These are phyloP conservation scores for Hirudinaria manillensis DNA, from an alignment of 2,888 invertebrate genomes.

Conservation along the genomic window DNA sequence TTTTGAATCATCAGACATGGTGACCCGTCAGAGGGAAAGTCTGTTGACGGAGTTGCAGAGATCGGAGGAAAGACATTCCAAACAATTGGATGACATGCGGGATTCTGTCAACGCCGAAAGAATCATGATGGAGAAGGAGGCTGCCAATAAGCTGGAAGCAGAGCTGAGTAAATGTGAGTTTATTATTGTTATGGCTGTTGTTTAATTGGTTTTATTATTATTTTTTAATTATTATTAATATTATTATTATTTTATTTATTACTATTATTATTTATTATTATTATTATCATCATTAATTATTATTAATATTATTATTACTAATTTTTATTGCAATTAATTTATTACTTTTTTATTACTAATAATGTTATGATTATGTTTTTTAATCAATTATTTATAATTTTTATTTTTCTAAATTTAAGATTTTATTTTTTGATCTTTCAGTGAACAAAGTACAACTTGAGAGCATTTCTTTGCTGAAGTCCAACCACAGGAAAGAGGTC, in stretches of 20 bases:
- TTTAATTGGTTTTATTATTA: not conserved
- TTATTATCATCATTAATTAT: too few species aligned
- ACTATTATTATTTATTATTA: too few species aligned
- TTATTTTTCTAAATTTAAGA: too few species aligned
- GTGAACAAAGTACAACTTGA: not conserved
- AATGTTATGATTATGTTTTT: too few species aligned
- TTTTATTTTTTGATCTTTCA: not conserved
- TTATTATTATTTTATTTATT: too few species aligned
- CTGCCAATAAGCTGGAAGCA: not conserved
- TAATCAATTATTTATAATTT: too few species aligned
- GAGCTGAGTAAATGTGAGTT: constrained; percentile 4
- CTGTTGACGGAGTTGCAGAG: constrained; percentile 1
- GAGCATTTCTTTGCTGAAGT: not conserved
- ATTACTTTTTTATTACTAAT: too few species aligned
- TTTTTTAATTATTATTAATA: too few species aligned
- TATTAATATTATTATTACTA: too few species aligned
- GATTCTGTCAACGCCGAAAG: not conserved
- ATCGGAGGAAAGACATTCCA: not conserved
- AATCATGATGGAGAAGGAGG: constrained; percentile 5
- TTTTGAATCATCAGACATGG: not conserved
- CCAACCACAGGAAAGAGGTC: not conserved
- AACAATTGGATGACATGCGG: constrained; percentile 7
- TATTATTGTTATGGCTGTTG: not conserved
- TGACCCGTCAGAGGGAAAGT: constrained; percentile 1
- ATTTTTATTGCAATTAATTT: too few species aligned